These are phyloP conservation scores for Macrocentrus cingulum DNA, from an alignment of 1,140 invertebrate species.

Conservation along the genomic window DNA sequence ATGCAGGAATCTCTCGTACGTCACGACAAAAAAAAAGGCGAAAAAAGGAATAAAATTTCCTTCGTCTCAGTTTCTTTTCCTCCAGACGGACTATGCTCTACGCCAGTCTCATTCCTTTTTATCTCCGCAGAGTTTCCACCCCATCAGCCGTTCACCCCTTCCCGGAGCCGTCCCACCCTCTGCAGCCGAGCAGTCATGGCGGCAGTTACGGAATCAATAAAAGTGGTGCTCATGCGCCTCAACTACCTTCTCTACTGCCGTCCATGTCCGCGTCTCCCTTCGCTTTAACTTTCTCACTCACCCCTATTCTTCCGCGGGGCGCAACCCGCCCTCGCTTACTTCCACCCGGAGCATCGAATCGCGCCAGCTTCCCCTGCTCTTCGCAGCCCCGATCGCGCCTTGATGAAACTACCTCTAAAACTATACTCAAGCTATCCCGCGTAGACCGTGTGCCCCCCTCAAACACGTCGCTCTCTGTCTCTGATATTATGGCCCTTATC, in stretches of 20 bases:
- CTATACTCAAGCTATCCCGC: slow-evolving; percentile 49
- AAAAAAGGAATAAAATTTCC: slow-evolving; percentile 9
- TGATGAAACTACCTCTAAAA: slow-evolving; percentile 52
- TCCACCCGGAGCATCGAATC: slow-evolving; percentile 43
- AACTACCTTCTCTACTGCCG: slow-evolving; percentile 54
- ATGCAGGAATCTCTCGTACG: slow-evolving; percentile 9
- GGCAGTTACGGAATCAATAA: slow-evolving; percentile 62
- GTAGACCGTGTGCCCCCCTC: slow-evolving; percentile 45
- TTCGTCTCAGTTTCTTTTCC: slow-evolving; percentile 23
- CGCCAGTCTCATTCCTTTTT: slow-evolving; percentile 59
- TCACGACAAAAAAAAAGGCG: not conserved
- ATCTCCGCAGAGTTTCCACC: slow-evolving; percentile 61
- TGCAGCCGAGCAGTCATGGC: slow-evolving; percentile 54
- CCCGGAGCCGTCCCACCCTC: slow-evolving; percentile 36
- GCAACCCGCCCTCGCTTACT: slow-evolving; percentile 22
- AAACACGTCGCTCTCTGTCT: slow-evolving; percentile 29
- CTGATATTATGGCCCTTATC: slow-evolving; percentile 24
- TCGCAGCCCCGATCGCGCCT: slow-evolving; percentile 31
- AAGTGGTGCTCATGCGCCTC: slow-evolving; percentile 61
- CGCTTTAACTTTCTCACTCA: slow-evolving; percentile 14
- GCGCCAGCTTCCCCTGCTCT: slow-evolving; percentile 43
- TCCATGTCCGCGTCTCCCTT: slow-evolving; percentile 35
- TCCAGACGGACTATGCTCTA: slow-evolving; percentile 34
- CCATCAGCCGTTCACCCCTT: slow-evolving; percentile 49
- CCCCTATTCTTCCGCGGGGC: slow-evolving; percentile 10